Conservation (phyloP, 2,113 vertebrate species). For the Copsychus sechellarum region DNA sequence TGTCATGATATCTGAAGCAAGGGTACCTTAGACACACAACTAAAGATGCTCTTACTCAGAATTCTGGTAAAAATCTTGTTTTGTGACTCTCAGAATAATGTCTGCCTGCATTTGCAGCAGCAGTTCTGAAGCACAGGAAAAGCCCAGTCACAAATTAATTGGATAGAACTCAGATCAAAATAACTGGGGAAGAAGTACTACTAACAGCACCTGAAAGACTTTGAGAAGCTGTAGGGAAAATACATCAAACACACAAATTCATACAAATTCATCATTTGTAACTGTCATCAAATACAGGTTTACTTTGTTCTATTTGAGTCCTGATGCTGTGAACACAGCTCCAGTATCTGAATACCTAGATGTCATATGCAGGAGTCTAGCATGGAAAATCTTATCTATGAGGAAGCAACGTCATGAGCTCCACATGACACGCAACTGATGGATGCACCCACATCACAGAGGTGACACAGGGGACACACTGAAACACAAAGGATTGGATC, state of each 20-base stretch:
- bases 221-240: background rate
- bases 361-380: background rate
- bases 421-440: constrained; percentile 23
- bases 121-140: background rate
- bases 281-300: background rate
- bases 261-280: constrained; percentile 7
- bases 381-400: constrained; percentile 50
- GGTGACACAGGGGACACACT: constrained; percentile 55
- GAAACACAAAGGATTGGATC: constrained; percentile 45
- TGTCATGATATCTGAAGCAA: background rate
- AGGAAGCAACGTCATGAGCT: background rate
- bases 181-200: background rate
- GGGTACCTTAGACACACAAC: background rate
- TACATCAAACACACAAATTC: constrained; percentile 8
- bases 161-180: background rate
- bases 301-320: background rate
- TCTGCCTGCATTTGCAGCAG: background rate
- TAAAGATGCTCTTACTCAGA: background rate
- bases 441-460: background rate
- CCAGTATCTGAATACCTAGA: background rate
- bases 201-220: background rate
- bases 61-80: background rate
- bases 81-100: background rate
- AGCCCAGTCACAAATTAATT: background rate
- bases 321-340: background rate